Conservation (phyloP, 2,113 vertebrate species). For the Petrocephalus zakoni region DNA sequence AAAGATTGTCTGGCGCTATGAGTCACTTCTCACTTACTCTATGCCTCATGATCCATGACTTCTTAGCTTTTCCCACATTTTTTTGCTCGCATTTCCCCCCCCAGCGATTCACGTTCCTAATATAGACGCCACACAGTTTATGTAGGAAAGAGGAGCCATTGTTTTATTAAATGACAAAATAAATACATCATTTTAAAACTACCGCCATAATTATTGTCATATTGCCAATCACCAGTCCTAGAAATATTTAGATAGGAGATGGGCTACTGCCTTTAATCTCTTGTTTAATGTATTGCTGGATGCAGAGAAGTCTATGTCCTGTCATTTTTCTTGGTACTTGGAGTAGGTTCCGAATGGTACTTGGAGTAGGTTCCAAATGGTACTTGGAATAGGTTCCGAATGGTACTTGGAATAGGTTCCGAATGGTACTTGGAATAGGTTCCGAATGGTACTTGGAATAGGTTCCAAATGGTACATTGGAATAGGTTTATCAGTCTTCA, state of each 20-base stretch:
- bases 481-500: not conserved
- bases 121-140: not conserved
- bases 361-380: too few relatives aligned
- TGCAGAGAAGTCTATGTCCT: not conserved
- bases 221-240: not conserved
- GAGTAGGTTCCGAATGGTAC: too few relatives aligned
- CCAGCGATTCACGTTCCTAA: not conserved
- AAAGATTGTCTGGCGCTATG: not conserved
- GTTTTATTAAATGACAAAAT: not conserved
- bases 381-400: too few relatives aligned
- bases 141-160: not conserved
- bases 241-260: not conserved
- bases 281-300: not conserved
- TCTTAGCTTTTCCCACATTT: not conserved
- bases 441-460: too few relatives aligned
- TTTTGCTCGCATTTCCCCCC: not conserved
- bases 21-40: not conserved
- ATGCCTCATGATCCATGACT: not conserved
- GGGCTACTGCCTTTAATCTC: not conserved
- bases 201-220: not conserved
- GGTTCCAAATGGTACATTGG: too few relatives aligned
- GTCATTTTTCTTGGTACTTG: not conserved
- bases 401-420: too few relatives aligned
- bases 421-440: too few relatives aligned
- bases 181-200: not conserved